Evolutionary conservation across 2,888 invertebrate species (phyloP).

Genomic region (Himalopsyche anomala): DNA sequence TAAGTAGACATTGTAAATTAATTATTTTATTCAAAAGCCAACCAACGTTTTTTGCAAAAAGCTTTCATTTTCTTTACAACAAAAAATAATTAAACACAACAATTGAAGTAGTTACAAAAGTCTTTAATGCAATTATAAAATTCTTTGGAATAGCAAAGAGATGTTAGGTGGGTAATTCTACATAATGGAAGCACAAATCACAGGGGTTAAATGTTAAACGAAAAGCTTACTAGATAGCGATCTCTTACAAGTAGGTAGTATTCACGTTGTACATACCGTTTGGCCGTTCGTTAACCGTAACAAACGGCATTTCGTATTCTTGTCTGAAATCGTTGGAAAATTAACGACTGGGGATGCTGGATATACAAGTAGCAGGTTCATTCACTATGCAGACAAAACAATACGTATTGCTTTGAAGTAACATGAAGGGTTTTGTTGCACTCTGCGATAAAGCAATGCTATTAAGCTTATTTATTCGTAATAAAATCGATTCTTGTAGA

Average conservation of each 20-base stretch:
- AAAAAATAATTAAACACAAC: no score
- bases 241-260: slow-evolving; percentile 1
- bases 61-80: no score
- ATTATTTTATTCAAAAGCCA: no score
- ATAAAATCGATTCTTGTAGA: no score
- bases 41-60: no score
- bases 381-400: slow-evolving; percentile 9
- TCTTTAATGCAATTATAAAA: no score
- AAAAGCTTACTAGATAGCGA: slow-evolving; percentile 17
- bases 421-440: neutral
- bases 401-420: neutral
- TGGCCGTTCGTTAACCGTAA: slow-evolving; percentile 47
- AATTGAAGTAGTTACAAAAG: no score
- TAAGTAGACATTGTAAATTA: no score
- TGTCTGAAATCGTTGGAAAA: slow-evolving; percentile 51
- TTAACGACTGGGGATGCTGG: slow-evolving; percentile 53
- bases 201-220: slow-evolving; percentile 39
- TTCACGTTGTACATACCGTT: neutral
- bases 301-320: slow-evolving; percentile 61
- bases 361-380: slow-evolving; percentile 26
- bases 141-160: no score
- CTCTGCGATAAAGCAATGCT: neutral
- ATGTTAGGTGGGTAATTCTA: neutral
- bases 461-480: neutral
- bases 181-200: slow-evolving; percentile 22